These are phyloP conservation scores for Stichopus horrens DNA, from an alignment of 53 echinoderm and acorn worm species.

Conservation along the genomic window DNA sequence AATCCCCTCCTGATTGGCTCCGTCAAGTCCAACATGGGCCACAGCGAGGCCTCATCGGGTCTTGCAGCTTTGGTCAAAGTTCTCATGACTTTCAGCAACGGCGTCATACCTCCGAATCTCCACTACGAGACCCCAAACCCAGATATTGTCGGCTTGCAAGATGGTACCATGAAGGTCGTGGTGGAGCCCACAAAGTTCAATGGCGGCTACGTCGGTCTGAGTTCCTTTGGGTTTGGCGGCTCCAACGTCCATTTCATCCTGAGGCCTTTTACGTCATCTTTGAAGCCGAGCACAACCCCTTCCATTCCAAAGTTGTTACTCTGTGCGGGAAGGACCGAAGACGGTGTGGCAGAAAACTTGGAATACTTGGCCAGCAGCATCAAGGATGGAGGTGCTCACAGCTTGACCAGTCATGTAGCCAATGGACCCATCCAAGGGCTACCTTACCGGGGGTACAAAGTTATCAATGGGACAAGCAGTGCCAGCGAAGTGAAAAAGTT, in stretches of 20 bases:
- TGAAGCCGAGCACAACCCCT: background rate
- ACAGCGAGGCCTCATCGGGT: slow-evolving; percentile 79
- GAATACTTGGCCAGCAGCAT: slow-evolving; percentile 44
- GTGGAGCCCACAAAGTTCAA: slow-evolving; percentile 61
- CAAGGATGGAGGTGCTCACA: slow-evolving; percentile 34
- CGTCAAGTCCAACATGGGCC: slow-evolving; percentile 90
- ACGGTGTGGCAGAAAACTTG: slow-evolving; percentile 55
- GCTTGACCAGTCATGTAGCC: slow-evolving; percentile 58
- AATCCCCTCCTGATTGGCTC: slow-evolving; percentile 78
- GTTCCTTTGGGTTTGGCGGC: slow-evolving; percentile 81
- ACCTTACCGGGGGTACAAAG: slow-evolving; percentile 61
- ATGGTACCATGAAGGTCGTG: slow-evolving; percentile 76
- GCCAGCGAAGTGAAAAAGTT: slow-evolving; percentile 53
- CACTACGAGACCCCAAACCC: slow-evolving; percentile 77
- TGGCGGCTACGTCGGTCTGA: slow-evolving; percentile 72
- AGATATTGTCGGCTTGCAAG: slow-evolving; percentile 66
- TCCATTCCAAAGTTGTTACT: slow-evolving; percentile 51
- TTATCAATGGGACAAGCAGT: slow-evolving; percentile 18
- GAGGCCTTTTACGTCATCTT: slow-evolving; percentile 50
- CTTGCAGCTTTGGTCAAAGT: slow-evolving; percentile 79
- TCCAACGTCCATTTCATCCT: slow-evolving; percentile 77
- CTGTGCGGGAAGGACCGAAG: slow-evolving; percentile 66
- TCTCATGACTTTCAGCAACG: slow-evolving; percentile 54
- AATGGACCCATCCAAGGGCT: slow-evolving; percentile 60
- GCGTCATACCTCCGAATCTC: slow-evolving; percentile 73